phyloP scores from a whole-genome alignment of 2,888 invertebrate genomes.

The Bhutanitis thaidina region DNA sequence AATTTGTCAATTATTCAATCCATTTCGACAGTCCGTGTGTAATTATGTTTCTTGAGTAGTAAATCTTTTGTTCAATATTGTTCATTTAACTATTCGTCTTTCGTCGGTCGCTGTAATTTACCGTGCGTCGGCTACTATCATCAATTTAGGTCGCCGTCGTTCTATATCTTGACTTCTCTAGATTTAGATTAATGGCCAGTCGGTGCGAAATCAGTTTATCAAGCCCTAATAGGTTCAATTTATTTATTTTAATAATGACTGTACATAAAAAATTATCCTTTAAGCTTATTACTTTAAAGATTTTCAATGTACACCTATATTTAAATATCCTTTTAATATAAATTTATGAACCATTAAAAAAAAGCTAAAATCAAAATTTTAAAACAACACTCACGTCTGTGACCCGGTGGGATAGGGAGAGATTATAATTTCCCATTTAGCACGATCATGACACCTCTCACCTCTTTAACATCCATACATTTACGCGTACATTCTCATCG shows the following conservation, averaged over 20 bases:
- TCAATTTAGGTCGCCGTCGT: slow-evolving; percentile 35
- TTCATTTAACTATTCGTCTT: slow-evolving; percentile 16
- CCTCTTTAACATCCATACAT: too few relatives aligned
- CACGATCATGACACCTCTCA: too few relatives aligned
- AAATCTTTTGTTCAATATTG: slow-evolving; percentile 13
- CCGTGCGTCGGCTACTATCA: slow-evolving; percentile 37
- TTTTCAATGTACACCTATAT: too few relatives aligned
- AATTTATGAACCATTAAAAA: too few relatives aligned
- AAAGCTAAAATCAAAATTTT: too few relatives aligned
- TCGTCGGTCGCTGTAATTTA: slow-evolving; percentile 19
- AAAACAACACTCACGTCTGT: too few relatives aligned
- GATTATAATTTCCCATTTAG: too few relatives aligned
- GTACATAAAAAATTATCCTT: too few relatives aligned
- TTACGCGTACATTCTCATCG: too few relatives aligned
- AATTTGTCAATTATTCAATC: slow-evolving; percentile 13
- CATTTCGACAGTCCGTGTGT: background rate
- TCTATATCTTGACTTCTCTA: slow-evolving; percentile 30
- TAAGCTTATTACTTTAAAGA: too few relatives aligned
- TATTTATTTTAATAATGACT: slow-evolving; percentile 5
- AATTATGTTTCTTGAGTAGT: slow-evolving; percentile 9
- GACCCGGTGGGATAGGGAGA: too few relatives aligned
- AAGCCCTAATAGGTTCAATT: slow-evolving; percentile 16
- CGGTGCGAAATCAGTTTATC: slow-evolving; percentile 13
- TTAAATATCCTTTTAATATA: too few relatives aligned
- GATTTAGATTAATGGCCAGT: slow-evolving; percentile 18